Evolutionary conservation across 2,113 vertebrate genomes (phyloP).

Genomic region (Passer domesticus): DNA sequence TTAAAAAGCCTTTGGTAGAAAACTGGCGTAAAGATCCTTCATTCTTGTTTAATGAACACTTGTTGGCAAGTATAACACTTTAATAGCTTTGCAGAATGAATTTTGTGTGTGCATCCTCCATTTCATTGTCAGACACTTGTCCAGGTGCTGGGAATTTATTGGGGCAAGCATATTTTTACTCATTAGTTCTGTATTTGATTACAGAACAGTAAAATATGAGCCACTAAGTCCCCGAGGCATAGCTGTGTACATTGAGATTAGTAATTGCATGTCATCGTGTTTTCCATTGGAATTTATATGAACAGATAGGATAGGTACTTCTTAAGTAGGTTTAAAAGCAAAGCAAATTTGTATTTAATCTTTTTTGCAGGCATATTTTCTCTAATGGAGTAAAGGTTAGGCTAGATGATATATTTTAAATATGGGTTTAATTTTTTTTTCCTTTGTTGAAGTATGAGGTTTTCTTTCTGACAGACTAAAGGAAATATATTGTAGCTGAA

Average conservation of each 20-base stretch:
- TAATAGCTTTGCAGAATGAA: slow-evolving; percentile 84
- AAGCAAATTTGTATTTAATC: slow-evolving; percentile 83
- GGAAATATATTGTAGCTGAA: slow-evolving; percentile 52
- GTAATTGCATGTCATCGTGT: slow-evolving; percentile 95
- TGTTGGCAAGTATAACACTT: slow-evolving; percentile 85
- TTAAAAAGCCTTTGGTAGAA: slow-evolving; percentile 84
- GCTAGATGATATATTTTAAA: slow-evolving; percentile 77
- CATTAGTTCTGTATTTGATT: slow-evolving; percentile 95
- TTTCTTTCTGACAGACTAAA: slow-evolving; percentile 61
- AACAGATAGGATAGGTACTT: slow-evolving; percentile 80
- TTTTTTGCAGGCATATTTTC: slow-evolving; percentile 75
- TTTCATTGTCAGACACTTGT: slow-evolving; percentile 83
- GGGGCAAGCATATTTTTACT: slow-evolving; percentile 87
- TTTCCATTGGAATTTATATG: slow-evolving; percentile 86
- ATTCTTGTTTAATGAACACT: slow-evolving; percentile 87
- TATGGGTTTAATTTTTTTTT: slow-evolving; percentile 71
- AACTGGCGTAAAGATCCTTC: slow-evolving; percentile 81
- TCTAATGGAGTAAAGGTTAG: slow-evolving; percentile 80
- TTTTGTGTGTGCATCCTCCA: slow-evolving; percentile 79
- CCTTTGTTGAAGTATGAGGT: slow-evolving; percentile 56
- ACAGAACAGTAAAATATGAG: slow-evolving; percentile 92
- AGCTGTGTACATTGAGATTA: slow-evolving; percentile 89
- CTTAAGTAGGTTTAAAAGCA: slow-evolving; percentile 84
- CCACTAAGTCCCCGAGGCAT: slow-evolving; percentile 86
- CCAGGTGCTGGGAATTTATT: slow-evolving; percentile 85